A percentile compares a stretch with the other conserved stretches of the same genome.
Evolutionary conservation across 2,797 vertebrate genomes (phyloP).

Genomic region (Buceros bicornis): DNA sequence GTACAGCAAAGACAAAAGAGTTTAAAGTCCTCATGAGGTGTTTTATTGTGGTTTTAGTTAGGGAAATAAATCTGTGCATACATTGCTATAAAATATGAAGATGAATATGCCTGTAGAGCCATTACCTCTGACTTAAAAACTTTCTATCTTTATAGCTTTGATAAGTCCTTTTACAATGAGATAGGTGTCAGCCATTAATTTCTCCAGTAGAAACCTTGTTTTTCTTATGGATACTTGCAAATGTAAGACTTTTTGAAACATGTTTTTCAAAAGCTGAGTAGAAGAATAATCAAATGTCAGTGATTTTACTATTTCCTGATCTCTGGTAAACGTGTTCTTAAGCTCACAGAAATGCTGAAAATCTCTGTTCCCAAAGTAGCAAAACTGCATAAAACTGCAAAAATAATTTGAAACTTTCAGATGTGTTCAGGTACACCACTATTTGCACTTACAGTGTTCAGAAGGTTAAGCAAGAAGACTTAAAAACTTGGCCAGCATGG

Average conservation of each 20-base stretch:
- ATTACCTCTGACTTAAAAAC: not conserved
- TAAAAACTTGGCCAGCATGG: not conserved
- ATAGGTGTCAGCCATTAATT: not conserved
- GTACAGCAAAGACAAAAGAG: constrained; percentile 55
- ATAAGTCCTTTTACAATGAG: not conserved
- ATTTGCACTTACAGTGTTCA: not conserved
- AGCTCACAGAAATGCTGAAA: not conserved
- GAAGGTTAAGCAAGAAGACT: not conserved
- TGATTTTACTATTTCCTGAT: not conserved
- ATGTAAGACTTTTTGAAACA: not conserved
- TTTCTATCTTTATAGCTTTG: not conserved
- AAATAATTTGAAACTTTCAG: not conserved
- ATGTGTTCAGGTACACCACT: not conserved
- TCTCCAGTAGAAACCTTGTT: not conserved
- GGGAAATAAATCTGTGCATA: not conserved
- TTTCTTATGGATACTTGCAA: not conserved
- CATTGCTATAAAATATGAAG: constrained; percentile 16
- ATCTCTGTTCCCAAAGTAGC: not conserved
- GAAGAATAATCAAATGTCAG: not conserved
- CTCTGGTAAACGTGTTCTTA: not conserved
- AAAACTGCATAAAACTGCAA: not conserved
- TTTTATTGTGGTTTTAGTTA: not conserved
- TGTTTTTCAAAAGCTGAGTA: not conserved
- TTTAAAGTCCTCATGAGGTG: constrained; percentile 1
- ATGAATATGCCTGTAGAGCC: not conserved